Conservation (phyloP, 1,140 invertebrate species). For the Ectropis grisescens region DNA sequence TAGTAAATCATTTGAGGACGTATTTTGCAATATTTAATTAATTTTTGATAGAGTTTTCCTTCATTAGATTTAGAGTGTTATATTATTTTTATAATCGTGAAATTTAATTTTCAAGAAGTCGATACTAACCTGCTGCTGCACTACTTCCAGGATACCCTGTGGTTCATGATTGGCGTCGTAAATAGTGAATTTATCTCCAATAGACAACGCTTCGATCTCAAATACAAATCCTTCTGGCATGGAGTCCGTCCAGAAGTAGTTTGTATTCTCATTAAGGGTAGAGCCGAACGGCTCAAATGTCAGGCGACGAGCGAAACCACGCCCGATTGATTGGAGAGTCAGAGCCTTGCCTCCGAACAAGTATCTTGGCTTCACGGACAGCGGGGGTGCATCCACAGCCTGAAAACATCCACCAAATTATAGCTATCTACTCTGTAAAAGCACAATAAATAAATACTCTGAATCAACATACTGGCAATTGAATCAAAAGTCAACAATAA, state of each 20-base stretch:
- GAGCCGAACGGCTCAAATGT: slow-evolving; percentile 77
- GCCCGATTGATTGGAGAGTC: slow-evolving; percentile 77
- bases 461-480: too few relatives aligned
- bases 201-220: slow-evolving; percentile 76
- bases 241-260: slow-evolving; percentile 86
- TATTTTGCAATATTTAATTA: too few relatives aligned
- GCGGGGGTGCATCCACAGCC: slow-evolving; percentile 47
- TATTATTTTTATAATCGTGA: too few relatives aligned
- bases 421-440: too few relatives aligned
- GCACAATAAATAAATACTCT: too few relatives aligned
- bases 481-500: too few relatives aligned
- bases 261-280: slow-evolving; percentile 76
- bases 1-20: too few relatives aligned
- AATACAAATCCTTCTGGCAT: slow-evolving; percentile 80
- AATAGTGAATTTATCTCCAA: slow-evolving; percentile 80
- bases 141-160: slow-evolving; percentile 74
- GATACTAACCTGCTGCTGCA: slow-evolving; percentile 73
- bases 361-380: slow-evolving; percentile 63
- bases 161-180: slow-evolving; percentile 74
- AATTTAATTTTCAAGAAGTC: too few relatives aligned
- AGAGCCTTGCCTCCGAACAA: slow-evolving; percentile 76
- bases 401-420: slow-evolving; percentile 53
- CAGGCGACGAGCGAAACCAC: slow-evolving; percentile 81
- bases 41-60: too few relatives aligned
- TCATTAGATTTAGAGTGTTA: too few relatives aligned